Evolutionary conservation across 2,113 vertebrate genomes (phyloP).

Genomic region (Trichechus manatus): DNA sequence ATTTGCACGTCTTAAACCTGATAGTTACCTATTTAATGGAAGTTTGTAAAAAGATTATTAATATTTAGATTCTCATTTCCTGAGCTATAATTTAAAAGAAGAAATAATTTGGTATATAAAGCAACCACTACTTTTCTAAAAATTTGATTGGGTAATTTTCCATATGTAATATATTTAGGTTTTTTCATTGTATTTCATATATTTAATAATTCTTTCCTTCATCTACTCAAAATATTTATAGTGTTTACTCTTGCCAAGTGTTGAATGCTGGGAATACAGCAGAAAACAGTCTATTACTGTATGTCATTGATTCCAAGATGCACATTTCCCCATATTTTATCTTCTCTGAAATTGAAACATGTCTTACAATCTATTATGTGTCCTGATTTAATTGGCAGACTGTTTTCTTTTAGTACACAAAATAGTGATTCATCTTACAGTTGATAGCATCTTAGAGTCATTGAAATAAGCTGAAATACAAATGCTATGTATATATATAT

Average conservation of each 20-base stretch:
- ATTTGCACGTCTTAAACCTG: constrained; percentile 21
- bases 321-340: constrained; percentile 22
- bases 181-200: constrained; percentile 7
- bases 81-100: constrained; percentile 47
- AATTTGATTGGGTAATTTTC: background rate
- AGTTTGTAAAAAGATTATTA: background rate
- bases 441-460: background rate
- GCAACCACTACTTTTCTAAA: background rate
- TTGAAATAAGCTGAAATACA: background rate
- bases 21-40: background rate
- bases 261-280: background rate
- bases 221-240: background rate
- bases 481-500: background rate
- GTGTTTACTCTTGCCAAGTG: background rate
- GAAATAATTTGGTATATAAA: background rate
- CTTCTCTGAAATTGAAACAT: background rate
- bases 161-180: background rate
- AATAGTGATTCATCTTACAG: background rate
- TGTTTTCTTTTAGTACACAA: background rate
- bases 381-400: background rate
- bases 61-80: constrained; percentile 33
- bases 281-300: background rate
- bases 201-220: background rate
- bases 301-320: background rate
- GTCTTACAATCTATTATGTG: constrained; percentile 10